Percentiles rank a stretch among this genome's conserved stretches.
Evolutionary conservation across 2,888 invertebrate genomes (phyloP).

Genomic region (Apamea epomidion): DNA sequence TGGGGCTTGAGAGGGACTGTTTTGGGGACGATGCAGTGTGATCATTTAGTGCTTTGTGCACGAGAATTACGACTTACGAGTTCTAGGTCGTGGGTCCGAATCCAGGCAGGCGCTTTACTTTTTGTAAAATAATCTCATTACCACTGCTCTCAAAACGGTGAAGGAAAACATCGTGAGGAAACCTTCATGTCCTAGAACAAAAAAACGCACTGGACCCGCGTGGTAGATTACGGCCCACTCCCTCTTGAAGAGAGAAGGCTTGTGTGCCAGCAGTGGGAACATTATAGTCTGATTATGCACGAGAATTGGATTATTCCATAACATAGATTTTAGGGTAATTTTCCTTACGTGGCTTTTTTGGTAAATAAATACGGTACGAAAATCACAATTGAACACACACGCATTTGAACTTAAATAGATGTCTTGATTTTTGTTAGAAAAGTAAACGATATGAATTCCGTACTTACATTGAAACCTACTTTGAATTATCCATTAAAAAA

Average conservation of each 20-base stretch:
- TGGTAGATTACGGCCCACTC: no score
- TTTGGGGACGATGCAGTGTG: not conserved
- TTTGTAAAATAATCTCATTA: no score
- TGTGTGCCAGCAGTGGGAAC: no score
- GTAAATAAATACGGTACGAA: not conserved
- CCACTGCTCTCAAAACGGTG: no score
- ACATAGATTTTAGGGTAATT: not conserved
- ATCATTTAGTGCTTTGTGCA: not conserved
- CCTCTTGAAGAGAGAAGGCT: no score
- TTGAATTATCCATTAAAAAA: not conserved
- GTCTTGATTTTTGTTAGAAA: not conserved
- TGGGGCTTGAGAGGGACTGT: not conserved
- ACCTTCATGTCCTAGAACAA: no score
- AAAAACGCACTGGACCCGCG: no score
- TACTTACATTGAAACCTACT: not conserved
- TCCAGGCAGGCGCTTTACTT: no score
- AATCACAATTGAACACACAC: not conserved
- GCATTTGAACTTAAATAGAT: not conserved
- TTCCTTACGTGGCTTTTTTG: not conserved
- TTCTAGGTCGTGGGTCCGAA: no score
- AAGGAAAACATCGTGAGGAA: no score
- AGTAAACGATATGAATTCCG: not conserved
- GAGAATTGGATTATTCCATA: not conserved
- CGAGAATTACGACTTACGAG: no score
- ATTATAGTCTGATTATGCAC: no score